Evolutionary conservation across 2,888 invertebrate species (phyloP), one percentile per base, ranked within the genome.

Genomic region (Phytoseiulus persimilis): DNA sequence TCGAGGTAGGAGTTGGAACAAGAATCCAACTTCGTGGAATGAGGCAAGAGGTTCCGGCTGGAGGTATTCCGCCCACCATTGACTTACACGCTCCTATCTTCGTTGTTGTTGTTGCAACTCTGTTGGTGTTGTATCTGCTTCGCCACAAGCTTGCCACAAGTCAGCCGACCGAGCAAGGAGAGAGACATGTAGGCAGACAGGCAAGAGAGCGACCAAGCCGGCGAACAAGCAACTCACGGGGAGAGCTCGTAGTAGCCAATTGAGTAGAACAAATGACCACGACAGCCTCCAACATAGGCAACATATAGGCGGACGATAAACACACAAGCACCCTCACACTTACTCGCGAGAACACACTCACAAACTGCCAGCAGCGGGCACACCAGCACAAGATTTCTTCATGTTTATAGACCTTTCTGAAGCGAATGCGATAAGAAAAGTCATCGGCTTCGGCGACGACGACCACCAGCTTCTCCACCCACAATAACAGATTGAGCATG

Each of bases 251-350:
- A 65, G 23, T 65, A 65, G 65, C 65, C 65, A 65, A 65, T 65
- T 65, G 65, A 65, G 65, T 65, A 65, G 65, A 65, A 65, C 65
- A 65, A 65, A 65, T 65, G 65, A 65, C 65, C 65, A 65, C 65
- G 65, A 28, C 65, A 65, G 65, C 65, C 65, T 28, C 65, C 23
- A 18, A 65, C 65, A 65, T 65, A 65, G 65, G 65, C 65, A 65
- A 65, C 65, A 65, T 65, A 65, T 65, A 65, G 65, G 65, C 65
- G 65, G 65, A 23, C 65, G 65, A 65, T 65, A 65, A 65, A 65
- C 65, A 65, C 65, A 65, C 65, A 65, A 65, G 65, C 65, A 65
- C 65, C 28, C 65, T 14, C 65, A 65, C 23, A 65, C 39, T 39
- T 39, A 39, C 39, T 39, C 39, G 3, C 39, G 39, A 9, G 39